Conservation (phyloP, 2,888 invertebrate species). For the Pachydiplax longipennis region DNA sequence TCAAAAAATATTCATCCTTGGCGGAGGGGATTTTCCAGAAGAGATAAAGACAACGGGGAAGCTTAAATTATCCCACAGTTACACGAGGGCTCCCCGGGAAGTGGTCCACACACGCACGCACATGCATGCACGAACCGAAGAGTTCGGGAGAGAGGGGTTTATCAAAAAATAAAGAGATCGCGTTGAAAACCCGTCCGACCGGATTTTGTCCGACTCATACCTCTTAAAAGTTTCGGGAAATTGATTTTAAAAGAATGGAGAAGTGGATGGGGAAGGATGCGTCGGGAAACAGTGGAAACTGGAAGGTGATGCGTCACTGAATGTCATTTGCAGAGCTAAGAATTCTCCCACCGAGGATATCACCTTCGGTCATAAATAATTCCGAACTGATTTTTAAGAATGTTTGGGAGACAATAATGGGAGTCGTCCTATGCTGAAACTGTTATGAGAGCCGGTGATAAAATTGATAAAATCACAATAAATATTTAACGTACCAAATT, state of each 20-base stretch:
- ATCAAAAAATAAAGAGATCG: constrained; percentile 1
- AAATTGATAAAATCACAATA: no score
- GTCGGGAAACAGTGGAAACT: neutral
- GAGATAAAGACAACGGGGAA: neutral
- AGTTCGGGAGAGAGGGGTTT: neutral
- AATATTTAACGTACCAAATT: no score
- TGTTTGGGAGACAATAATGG: no score
- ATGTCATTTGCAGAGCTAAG: neutral
- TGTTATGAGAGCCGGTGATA: no score
- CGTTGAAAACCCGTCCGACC: neutral
- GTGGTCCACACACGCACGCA: neutral
- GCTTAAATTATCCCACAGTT: neutral
- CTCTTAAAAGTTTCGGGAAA: neutral
- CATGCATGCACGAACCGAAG: neutral
- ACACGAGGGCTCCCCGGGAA: neutral
- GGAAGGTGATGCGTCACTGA: neutral
- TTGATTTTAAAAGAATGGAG: neutral
- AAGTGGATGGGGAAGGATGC: neutral
- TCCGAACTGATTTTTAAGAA: no score
- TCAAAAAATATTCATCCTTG: neutral
- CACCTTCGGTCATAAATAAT: neutral
- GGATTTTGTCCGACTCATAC: neutral
- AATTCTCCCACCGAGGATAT: neutral
- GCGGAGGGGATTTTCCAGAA: neutral
- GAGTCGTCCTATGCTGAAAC: no score